Conservation (phyloP, 2,888 invertebrate genomes). For the Latrodectus hesperus region DNA sequence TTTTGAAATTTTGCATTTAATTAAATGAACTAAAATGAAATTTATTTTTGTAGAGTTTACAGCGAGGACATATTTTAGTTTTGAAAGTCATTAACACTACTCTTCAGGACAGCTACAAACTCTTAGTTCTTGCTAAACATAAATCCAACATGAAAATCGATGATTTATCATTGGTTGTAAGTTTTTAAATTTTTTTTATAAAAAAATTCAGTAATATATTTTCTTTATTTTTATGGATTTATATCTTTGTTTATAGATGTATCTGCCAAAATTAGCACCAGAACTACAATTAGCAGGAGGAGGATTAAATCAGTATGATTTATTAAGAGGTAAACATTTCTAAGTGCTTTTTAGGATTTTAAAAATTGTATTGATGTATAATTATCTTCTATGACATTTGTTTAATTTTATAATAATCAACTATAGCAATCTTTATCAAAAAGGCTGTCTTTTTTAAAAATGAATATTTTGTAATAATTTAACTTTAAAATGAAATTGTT, state of each 20-base stretch:
- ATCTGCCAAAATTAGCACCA: conserved; percentile 31
- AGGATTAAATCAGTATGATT: conserved; percentile 10
- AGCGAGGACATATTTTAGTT: neutral
- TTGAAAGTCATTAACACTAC: neutral
- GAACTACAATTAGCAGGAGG: conserved; percentile 23
- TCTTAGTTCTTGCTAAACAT: conserved; percentile 14
- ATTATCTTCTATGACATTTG: too few relatives aligned
- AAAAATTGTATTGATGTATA: too few relatives aligned
- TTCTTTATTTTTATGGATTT: neutral
- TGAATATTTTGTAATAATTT: neutral
- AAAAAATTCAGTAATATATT: neutral
- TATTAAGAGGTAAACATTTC: conserved; percentile 27
- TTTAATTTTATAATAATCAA: too few relatives aligned
- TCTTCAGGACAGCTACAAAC: conserved; percentile 20
- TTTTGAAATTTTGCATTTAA: too few relatives aligned
- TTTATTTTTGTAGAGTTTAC: neutral
- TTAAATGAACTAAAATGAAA: too few relatives aligned
- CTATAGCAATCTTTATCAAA: too few relatives aligned
- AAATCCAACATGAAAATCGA: neutral
- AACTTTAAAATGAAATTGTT: neutral
- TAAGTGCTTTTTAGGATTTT: too few relatives aligned
- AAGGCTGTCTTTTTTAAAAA: neutral
- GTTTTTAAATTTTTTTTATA: neutral
- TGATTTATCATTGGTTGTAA: conserved; percentile 16
- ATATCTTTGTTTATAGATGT: conserved; percentile 18